These are phyloP conservation scores for Rhodeus uyekii DNA, from an alignment of 2,797 vertebrate species.

Conservation along the genomic window DNA sequence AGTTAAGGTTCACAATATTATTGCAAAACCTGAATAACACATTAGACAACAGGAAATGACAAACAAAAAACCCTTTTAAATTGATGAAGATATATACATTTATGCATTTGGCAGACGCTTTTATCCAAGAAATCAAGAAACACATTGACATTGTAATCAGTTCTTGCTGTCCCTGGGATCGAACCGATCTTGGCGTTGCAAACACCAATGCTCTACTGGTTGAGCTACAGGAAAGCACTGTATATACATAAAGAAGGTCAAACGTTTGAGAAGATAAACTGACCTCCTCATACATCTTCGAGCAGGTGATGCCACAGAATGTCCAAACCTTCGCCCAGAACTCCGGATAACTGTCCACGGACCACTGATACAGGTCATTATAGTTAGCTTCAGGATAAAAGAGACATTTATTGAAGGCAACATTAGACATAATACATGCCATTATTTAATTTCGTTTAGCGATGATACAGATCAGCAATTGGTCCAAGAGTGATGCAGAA, in stretches of 20 bases:
- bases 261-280: slow-evolving; percentile 42
- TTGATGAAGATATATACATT: no score
- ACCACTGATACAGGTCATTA: slow-evolving; percentile 92
- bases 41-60: background rate
- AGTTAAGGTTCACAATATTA: no score
- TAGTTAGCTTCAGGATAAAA: slow-evolving; percentile 81
- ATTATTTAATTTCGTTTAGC: background rate
- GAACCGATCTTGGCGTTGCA: no score
- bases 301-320: slow-evolving; percentile 86
- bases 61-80: background rate
- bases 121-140: no score
- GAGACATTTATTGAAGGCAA: background rate
- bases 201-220: no score
- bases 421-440: background rate
- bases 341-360: slow-evolving; percentile 84
- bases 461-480: background rate
- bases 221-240: no score
- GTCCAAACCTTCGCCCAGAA: slow-evolving; percentile 95
- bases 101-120: no score
- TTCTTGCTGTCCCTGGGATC: no score
- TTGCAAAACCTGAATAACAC: background rate
- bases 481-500: background rate
- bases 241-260: no score
- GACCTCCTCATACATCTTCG: slow-evolving; percentile 88
- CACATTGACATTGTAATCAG: no score